Evolutionary conservation across 1,140 invertebrate species (phyloP), one percentile per base, ranked within the genome.

Genomic region (Cydia strobilella): DNA sequence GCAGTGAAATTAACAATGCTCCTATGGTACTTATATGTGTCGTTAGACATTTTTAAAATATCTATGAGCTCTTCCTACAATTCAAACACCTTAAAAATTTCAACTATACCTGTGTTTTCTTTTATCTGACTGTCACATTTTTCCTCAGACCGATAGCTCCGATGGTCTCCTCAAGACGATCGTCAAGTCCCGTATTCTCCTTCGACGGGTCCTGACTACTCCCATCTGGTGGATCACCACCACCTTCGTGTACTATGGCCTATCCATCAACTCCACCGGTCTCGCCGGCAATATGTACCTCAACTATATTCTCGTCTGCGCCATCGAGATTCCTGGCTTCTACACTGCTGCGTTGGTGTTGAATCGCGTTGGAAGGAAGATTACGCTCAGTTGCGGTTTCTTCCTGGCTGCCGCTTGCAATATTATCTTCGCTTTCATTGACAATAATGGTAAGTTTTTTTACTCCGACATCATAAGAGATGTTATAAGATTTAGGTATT

Each of bases 181-280:
- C 6, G 88, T 95, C 18, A 94, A 93, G 54, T 93, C 95, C 0
- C 88, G 85, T 1, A 92, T 94, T 10, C 94, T 95, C 74, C 80
- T 96, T 74, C 93, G 95, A 79, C 93, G 96, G 51, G 92, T 96
- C 20, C 87, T 95, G 15, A 95, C 95, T 15, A 95, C 96, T 42
- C 95, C 94, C 25, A 94, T 96, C 82, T 96, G 94, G 92, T 97
- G 95, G 96, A 94, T 96, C 20, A 95, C 95, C 1, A 95, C 95
- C 77, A 95, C 95, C 0, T 95, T 97, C 77, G 94, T 97, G 1
- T 98, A 97, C 87, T 97, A 97, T 82, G 97, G 97, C 0, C 86
- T 98, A 2, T 96, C 96, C 6, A 94, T 97, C 59, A 97, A 97
- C 86, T 95, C 96, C 0, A 96, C 96, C 5, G 94, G 96, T 35